Evolutionary conservation across 1,140 invertebrate species (phyloP).

Genomic region (Panulirus ornatus): DNA sequence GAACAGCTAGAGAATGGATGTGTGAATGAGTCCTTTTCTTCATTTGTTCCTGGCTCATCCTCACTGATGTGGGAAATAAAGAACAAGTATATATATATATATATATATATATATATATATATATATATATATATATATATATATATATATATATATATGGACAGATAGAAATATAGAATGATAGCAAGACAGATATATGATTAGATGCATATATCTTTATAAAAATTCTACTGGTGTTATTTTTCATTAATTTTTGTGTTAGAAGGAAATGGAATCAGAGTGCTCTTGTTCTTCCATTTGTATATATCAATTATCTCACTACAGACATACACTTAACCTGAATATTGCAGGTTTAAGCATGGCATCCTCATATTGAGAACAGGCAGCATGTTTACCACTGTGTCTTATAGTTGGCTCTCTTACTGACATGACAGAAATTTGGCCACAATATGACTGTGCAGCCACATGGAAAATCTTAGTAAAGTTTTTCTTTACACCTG

Average conservation of each 20-base stretch:
- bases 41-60: too few species aligned
- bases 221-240: too few species aligned
- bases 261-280: not conserved
- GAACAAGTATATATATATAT: too few species aligned
- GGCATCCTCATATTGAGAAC: slow-evolving; percentile 10
- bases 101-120: too few species aligned
- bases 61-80: too few species aligned
- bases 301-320: slow-evolving; percentile 33
- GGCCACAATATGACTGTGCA: not conserved
- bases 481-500: slow-evolving; percentile 37
- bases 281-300: slow-evolving; percentile 23
- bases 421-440: not conserved
- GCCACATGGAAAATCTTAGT: not conserved
- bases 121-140: too few species aligned
- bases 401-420: not conserved
- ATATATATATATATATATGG: too few species aligned
- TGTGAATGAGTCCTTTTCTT: too few species aligned
- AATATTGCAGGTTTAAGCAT: not conserved
- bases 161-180: too few species aligned
- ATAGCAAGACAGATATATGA: too few species aligned
- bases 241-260: not conserved
- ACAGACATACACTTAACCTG: not conserved
- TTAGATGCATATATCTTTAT: too few species aligned
- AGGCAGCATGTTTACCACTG: slow-evolving; percentile 6
- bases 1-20: too few species aligned